Evolutionary conservation across 2,113 vertebrate genomes (phyloP), one percentile per base, ranked within the genome.

Genomic region (Macrotis lagotis): DNA sequence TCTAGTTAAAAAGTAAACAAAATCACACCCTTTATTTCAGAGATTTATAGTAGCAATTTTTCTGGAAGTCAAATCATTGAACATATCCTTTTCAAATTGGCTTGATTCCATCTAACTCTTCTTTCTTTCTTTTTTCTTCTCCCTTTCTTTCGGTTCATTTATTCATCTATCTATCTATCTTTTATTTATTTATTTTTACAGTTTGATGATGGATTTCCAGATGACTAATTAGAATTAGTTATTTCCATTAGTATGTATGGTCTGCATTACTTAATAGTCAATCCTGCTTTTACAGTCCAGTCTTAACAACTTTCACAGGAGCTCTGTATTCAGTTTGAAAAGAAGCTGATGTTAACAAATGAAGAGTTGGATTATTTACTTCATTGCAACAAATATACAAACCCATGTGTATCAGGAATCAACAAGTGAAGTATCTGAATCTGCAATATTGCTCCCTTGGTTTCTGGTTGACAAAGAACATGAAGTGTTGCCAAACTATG

Each of bases 11-110:
- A 97, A 98, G 96, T 97, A 98, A 98, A 98, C 93, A 96, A 96
- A 98, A 98, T 59, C 96, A 90, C 90, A 98, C 92, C 92, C 94
- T 98, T 98, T 93, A 96, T 91, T 97, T 97, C 94, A 96, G 96
- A 98, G 97, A 97, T 97, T 97, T 98, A 98, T 92, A 88, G 89
- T 96, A 96, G 92, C 96, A 98, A 98, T 98, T 98, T 97, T 92
- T 93, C 94, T 96, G 74, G 94, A 93, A 96, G 93, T 92, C 97
- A 92, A 51, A 90, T 51, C 51, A 93, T 94, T 96, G 25, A 22
- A 94, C 50, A 74, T 31, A 48, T 48, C 25, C 50, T 97, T 97
- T 91, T 95, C 59, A 94, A 96, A 52, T 49, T 50, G 26, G 11
- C 24, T 74, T 50, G 0, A 49, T 55, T 96, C 52, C 7, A 24